Evolutionary conservation across 2,113 vertebrate species (phyloP), one percentile per base, ranked within the genome.

Genomic region (Meleagris gallopavo): DNA sequence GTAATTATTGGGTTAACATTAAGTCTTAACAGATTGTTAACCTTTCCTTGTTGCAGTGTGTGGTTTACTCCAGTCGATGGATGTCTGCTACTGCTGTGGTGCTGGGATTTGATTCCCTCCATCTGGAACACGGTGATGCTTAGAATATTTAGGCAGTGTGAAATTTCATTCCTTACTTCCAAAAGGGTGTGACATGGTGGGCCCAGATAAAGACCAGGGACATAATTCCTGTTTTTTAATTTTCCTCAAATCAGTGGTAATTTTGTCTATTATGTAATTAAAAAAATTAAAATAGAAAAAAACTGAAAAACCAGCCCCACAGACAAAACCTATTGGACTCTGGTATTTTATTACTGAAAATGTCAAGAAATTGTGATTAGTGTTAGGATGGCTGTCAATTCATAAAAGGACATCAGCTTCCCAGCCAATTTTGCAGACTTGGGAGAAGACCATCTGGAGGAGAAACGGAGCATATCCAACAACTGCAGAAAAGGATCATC

Each of bases 381-480:
- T 78, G 16, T 61, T 89, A 76, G 66, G 62, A 58, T 65, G 87
- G 32, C 38, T 91, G 67, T 94, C 55, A 80, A 30, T 91, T 83
- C 80, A 54, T 80, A 67, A 66, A 79, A 71, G 81, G 34, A 41
- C 60, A 71, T 85, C 55, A 55, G 11, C 50, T 89, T 89, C 82
- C 81, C 75, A 88, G 84, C 64, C 50, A 89, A 60, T 95, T 92
- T 60, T 76, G 55, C 2, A 6, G 75, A 58, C 74, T 30, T 87
- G 45, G 64, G 78, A 92, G 78, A 64, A 60, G 87, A 97, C 91
- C 96, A 93, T 96, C 87, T 96, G 95, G 91, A 95, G 82, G 82
- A 94, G 87, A 97, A 97, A 91, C 1, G 0, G 72, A 94, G 89
- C 96, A 89, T 96, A 50, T 94, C 93, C 71, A 82, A 50, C 11